A percentile compares a stretch with the other conserved stretches of the same genome.
These are phyloP conservation scores for Drosophila infuscata DNA, from an alignment of 2,888 invertebrate genomes.

Conservation along the genomic window DNA sequence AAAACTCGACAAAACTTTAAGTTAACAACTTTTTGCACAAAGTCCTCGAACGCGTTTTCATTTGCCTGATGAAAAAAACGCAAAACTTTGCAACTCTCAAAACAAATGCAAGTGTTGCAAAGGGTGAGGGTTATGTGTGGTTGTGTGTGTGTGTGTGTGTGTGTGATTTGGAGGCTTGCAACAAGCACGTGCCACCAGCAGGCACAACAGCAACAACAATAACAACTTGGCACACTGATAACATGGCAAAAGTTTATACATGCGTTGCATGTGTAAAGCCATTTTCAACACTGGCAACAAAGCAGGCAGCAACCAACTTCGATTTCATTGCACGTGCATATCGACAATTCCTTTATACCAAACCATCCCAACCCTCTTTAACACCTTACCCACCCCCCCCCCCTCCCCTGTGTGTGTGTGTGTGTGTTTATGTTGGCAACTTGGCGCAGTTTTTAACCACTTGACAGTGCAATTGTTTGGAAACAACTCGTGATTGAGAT, in stretches of 20 bases:
- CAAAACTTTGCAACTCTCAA: slow-evolving; percentile 57
- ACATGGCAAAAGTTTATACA: slow-evolving; percentile 71
- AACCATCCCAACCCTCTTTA: not conserved
- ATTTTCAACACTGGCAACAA: slow-evolving; percentile 61
- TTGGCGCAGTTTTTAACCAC: slow-evolving; percentile 77
- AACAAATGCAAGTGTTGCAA: slow-evolving; percentile 38
- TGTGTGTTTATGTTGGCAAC: slow-evolving; percentile 51
- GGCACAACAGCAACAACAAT: slow-evolving; percentile 30
- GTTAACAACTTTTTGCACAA: slow-evolving; percentile 60
- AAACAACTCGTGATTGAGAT: slow-evolving; percentile 76
- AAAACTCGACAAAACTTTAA: slow-evolving; percentile 33
- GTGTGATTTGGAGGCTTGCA: slow-evolving; percentile 47
- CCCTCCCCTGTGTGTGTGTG: not conserved
- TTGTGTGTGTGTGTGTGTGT: not conserved
- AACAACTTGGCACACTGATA: slow-evolving; percentile 59
- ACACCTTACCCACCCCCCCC: not conserved
- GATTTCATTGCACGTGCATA: slow-evolving; percentile 75
- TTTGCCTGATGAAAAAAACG: slow-evolving; percentile 64
- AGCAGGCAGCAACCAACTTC: slow-evolving; percentile 49
- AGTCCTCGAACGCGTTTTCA: slow-evolving; percentile 58
- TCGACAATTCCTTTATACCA: slow-evolving; percentile 37
- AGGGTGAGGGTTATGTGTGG: not conserved
- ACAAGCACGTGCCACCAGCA: slow-evolving; percentile 76
- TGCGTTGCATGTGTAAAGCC: slow-evolving; percentile 61
- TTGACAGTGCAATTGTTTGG: slow-evolving; percentile 83